Evolutionary conservation across 2,888 invertebrate species (phyloP).

Genomic region (Lepidochrysops patricia): DNA sequence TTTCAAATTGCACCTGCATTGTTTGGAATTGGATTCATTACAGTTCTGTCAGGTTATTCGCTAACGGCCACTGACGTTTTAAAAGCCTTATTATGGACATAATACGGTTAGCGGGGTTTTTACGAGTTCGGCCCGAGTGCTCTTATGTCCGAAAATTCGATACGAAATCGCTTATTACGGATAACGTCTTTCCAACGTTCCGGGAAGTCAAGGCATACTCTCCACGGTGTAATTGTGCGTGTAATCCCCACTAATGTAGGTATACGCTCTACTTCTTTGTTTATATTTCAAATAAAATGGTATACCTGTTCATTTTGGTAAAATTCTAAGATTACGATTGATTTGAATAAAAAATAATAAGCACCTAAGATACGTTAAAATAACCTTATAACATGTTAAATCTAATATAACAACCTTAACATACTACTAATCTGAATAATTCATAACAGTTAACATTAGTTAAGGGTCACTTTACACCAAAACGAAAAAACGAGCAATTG

Average conservation of each 20-base stretch:
- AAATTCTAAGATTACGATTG: no score
- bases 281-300: not conserved
- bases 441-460: no score
- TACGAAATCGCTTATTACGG: constrained; percentile 5
- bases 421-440: no score
- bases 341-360: not conserved
- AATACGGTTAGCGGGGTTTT: constrained; percentile 9
- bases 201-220: not conserved
- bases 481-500: no score
- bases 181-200: constrained; percentile 7
- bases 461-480: no score
- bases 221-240: not conserved
- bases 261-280: not conserved
- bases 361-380: no score
- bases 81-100: constrained; percentile 17
- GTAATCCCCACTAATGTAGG: not conserved
- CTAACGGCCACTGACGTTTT: constrained; percentile 16
- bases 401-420: no score
- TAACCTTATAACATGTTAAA: no score
- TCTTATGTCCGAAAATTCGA: constrained; percentile 11
- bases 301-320: not conserved
- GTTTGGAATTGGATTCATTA: constrained; percentile 21
- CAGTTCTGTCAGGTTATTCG: constrained; percentile 16
- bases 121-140: constrained; percentile 3
- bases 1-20: constrained; percentile 23